Percentiles rank a stretch among this genome's conserved stretches.
Conservation (phyloP, 2,888 invertebrate genomes). For the Dicyrtoma fusca region DNA sequence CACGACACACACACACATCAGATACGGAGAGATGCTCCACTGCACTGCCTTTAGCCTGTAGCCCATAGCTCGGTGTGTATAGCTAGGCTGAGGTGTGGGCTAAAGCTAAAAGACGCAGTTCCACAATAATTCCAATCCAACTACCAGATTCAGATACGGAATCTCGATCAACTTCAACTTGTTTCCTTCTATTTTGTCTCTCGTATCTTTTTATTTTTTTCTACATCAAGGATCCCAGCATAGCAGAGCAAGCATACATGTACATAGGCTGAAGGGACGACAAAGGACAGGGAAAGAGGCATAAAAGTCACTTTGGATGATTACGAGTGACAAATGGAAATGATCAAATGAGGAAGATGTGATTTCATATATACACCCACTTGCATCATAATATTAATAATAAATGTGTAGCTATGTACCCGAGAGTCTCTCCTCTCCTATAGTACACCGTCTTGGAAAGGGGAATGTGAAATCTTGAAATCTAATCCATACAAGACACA, state of each 20-base stretch:
- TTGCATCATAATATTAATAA: neutral
- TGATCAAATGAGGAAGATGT: neutral
- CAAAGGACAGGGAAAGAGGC: neutral
- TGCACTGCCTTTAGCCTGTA: neutral
- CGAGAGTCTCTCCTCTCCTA: neutral
- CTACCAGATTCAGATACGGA: too few species aligned
- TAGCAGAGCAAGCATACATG: neutral
- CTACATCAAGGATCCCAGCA: too few species aligned
- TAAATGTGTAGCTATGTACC: neutral
- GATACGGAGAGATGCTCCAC: too few species aligned
- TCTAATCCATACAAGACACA: too few species aligned
- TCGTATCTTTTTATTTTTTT: neutral
- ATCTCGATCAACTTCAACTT: too few species aligned
- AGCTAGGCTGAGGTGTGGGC: too few species aligned
- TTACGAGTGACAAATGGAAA: conserved; percentile 2
- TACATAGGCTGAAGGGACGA: neutral
- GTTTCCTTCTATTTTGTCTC: conserved; percentile 5
- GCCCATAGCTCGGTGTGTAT: too few species aligned
- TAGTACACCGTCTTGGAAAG: too few species aligned
- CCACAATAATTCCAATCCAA: too few species aligned
- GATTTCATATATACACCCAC: neutral
- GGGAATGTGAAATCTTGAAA: too few species aligned
- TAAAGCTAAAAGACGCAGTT: too few species aligned
- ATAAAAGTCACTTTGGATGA: conserved; percentile 1
- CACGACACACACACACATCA: too few species aligned